phyloP scores from a whole-genome alignment of 2,888 invertebrate genomes.

The Perdita meconis region DNA sequence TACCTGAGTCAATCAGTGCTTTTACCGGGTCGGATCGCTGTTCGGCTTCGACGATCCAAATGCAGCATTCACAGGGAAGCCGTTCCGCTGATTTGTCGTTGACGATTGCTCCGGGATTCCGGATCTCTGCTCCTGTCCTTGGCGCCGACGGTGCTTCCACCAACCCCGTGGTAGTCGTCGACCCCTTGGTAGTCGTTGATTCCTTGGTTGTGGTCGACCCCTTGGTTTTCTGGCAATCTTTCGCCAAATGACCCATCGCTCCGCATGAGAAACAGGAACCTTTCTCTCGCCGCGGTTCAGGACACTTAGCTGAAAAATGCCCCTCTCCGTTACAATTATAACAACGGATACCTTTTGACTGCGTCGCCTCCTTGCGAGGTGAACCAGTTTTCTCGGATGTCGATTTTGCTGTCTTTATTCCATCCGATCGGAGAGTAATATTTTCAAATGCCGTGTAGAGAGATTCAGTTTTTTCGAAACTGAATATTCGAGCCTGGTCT shows the following conservation, averaged over 20 bases:
- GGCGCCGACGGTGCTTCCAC: too few species aligned
- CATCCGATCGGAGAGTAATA: constrained; percentile 1
- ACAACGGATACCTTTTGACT: neutral
- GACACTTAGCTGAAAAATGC: constrained; percentile 4
- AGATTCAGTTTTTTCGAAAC: neutral
- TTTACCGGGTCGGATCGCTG: too few species aligned
- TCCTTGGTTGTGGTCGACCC: neutral
- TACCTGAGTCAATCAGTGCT: too few species aligned
- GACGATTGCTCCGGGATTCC: too few species aligned
- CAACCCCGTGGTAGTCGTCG: too few species aligned
- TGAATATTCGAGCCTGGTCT: constrained; percentile 14
- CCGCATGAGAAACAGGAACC: constrained; percentile 14
- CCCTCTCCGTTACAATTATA: constrained; percentile 19
- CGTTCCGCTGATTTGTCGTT: too few species aligned
- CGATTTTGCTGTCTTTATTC: neutral
- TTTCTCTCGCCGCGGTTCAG: constrained; percentile 1
- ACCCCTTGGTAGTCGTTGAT: too few species aligned
- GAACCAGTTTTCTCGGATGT: neutral
- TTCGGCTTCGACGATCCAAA: too few species aligned
- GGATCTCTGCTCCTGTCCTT: too few species aligned
- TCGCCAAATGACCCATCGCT: neutral
- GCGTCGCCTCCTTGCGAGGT: neutral
- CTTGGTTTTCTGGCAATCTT: neutral
- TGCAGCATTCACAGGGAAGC: too few species aligned
- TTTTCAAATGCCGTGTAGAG: constrained; percentile 16